phyloP scores from a whole-genome alignment of 2,113 vertebrate species.

The Stigmatopora nigra region DNA sequence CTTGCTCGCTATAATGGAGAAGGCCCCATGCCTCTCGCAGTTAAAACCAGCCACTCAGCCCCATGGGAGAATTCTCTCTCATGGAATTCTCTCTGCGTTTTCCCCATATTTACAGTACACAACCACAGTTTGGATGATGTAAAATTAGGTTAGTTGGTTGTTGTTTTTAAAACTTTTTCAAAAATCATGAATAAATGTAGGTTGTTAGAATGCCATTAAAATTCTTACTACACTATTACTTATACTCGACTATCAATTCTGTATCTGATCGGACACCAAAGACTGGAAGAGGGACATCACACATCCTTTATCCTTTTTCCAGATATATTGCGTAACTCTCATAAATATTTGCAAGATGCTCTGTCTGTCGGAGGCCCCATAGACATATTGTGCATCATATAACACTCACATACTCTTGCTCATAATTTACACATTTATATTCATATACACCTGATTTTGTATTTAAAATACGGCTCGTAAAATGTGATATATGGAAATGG shows the following conservation, averaged over 20 bases:
- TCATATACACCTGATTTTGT: slow-evolving; percentile 70
- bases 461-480: slow-evolving; percentile 75
- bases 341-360: slow-evolving; percentile 62
- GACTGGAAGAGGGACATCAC: slow-evolving; percentile 39
- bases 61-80: slow-evolving; percentile 46
- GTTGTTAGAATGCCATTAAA: slow-evolving; percentile 6
- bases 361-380: slow-evolving; percentile 51
- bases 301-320: slow-evolving; percentile 48
- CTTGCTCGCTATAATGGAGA: slow-evolving; percentile 72
- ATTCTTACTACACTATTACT: neutral
- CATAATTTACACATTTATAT: slow-evolving; percentile 71
- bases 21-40: slow-evolving; percentile 54
- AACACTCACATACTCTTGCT: slow-evolving; percentile 49
- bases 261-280: slow-evolving; percentile 41
- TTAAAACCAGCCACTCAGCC: slow-evolving; percentile 52
- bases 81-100: slow-evolving; percentile 45
- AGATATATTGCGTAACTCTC: slow-evolving; percentile 53
- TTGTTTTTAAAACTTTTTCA: slow-evolving; percentile 21
- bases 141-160: slow-evolving; percentile 21
- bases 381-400: slow-evolving; percentile 58
- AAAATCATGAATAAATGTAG: slow-evolving; percentile 5
- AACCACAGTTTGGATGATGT: slow-evolving; percentile 7
- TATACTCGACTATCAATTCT: neutral
- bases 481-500: slow-evolving; percentile 73
- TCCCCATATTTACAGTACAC: slow-evolving; percentile 19